Evolutionary conservation across 2,113 vertebrate genomes (phyloP).

Genomic region (Spilogale gracilis): DNA sequence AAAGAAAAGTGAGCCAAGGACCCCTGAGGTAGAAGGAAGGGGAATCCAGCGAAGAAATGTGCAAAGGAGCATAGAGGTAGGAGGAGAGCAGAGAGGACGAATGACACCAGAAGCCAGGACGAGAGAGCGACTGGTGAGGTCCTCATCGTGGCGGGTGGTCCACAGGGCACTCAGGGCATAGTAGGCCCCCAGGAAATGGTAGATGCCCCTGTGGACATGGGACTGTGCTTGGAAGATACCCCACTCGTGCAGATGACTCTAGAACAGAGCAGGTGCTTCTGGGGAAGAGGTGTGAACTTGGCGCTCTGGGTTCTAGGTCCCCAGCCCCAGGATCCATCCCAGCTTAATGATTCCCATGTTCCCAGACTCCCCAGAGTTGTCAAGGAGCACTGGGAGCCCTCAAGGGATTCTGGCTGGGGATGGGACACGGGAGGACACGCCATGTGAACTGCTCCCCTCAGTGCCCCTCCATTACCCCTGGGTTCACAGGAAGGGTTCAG

Average conservation of each 20-base stretch:
- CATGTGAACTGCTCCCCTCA: rapidly evolving
- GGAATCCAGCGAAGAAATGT: neutral
- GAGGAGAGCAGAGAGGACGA: neutral
- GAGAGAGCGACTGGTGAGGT: rapidly evolving
- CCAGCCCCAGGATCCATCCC: neutral
- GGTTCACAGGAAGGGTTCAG: neutral
- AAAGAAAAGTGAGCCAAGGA: neutral
- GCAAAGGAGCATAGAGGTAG: neutral
- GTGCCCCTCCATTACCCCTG: neutral
- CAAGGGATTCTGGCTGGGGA: neutral
- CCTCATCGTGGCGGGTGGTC: neutral
- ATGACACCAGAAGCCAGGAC: rapidly evolving
- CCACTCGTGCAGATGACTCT: neutral
- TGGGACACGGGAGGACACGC: neutral
- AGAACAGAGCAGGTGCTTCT: rapidly evolving
- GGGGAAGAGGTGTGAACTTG: neutral
- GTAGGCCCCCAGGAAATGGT: neutral
- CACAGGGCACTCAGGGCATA: rapidly evolving
- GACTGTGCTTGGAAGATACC: rapidly evolving
- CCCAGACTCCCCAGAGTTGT: neutral
- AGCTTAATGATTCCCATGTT: neutral
- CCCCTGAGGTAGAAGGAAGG: neutral
- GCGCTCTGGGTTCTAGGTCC: neutral
- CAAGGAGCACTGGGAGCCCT: neutral
- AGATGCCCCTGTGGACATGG: rapidly evolving